phyloP scores from a whole-genome alignment of 1,140 invertebrate species.

The Portunus trituberculatus region DNA sequence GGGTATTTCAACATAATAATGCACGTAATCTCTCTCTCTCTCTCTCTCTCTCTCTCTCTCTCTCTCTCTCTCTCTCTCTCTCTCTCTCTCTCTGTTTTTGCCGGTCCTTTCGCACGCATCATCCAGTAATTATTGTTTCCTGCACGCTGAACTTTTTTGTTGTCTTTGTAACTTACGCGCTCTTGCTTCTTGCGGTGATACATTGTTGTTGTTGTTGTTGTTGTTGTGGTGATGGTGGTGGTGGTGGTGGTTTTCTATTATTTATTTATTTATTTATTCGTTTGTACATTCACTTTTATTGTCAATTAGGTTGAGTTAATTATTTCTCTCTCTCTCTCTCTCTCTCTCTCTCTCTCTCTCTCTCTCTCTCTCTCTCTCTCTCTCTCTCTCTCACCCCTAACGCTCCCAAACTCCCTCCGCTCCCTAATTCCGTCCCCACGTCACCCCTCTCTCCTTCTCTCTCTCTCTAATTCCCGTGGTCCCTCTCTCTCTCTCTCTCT shows the following conservation, averaged over 20 bases:
- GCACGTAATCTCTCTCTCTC: neutral
- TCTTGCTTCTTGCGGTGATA: no score
- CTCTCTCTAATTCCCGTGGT: neutral
- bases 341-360: neutral
- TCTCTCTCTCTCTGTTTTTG: neutral
- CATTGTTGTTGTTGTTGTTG: no score
- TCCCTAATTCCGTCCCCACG: no score
- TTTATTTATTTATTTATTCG: no score
- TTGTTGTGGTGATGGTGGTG: no score
- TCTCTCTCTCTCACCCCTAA: no score
- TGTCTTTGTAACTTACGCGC: no score
- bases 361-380: neutral
- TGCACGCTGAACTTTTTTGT: neutral
- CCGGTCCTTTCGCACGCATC: neutral
- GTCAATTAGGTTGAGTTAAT: no score
- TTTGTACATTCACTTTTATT: no score
- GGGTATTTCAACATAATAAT: neutral
- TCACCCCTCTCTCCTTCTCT: neutral
- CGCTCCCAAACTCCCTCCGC: neutral
- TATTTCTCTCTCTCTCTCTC: slow-evolving; percentile 30
- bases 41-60: neutral
- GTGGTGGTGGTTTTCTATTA: no score
- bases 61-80: neutral
- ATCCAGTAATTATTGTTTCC: neutral
- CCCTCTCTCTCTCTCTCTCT: neutral